Conservation (phyloP, 2,797 vertebrate genomes). For the Cheirogaleus major region DNA sequence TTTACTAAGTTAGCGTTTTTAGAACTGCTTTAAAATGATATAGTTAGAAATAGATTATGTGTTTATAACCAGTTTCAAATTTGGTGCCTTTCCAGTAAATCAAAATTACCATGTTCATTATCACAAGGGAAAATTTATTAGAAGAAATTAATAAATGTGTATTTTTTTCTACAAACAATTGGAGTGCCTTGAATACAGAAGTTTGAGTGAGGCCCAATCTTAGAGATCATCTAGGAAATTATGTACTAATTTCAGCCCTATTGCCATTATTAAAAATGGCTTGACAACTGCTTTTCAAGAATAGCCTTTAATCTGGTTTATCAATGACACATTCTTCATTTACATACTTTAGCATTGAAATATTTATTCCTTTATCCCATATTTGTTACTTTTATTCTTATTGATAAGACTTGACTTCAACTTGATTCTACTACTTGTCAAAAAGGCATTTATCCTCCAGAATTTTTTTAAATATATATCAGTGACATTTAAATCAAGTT, state of each 20-base stretch:
- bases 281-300: neutral
- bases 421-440: neutral
- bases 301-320: neutral
- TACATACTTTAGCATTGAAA: neutral
- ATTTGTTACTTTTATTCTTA: neutral
- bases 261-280: neutral
- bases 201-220: neutral
- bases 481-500: neutral
- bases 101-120: neutral
- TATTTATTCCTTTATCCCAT: neutral
- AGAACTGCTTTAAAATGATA: conserved; percentile 19
- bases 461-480: neutral
- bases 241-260: no score
- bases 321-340: neutral
- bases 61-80: conserved; percentile 30
- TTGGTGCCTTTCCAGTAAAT: neutral
- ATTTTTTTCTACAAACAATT: neutral
- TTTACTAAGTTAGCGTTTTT: neutral
- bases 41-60: neutral
- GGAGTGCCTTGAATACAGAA: neutral
- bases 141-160: neutral
- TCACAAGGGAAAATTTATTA: neutral
- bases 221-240: neutral
- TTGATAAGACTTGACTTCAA: neutral
- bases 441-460: neutral